Conservation (phyloP, 2,888 invertebrate genomes). For the Bombylius discolor region DNA sequence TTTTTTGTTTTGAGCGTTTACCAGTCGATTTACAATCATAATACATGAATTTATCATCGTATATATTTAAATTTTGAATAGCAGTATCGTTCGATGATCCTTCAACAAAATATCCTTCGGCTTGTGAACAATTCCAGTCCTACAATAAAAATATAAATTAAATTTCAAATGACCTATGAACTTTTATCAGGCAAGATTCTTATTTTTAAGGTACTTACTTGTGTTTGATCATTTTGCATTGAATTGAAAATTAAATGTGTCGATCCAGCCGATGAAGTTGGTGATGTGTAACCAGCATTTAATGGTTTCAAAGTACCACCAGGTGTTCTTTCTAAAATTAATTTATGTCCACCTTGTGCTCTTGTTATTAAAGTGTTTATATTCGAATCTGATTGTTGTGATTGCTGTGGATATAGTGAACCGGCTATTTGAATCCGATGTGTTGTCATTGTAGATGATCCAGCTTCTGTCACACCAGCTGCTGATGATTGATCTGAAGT, state of each 20-base stretch:
- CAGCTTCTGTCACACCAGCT: background rate
- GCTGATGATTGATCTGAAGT: background rate
- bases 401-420: background rate
- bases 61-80: conserved; percentile 10
- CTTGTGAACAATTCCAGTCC: conserved; percentile 13
- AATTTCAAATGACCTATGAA: background rate
- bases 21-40: conserved; percentile 12
- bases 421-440: background rate
- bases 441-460: background rate
- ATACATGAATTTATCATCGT: conserved; percentile 14
- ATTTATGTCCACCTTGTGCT: conserved; percentile 17
- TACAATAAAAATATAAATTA: background rate
- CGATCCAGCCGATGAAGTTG: conserved; percentile 33
- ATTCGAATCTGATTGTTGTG: background rate
- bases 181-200: too few relatives aligned
- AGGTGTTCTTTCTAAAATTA: conserved; percentile 23
- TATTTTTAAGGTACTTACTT: background rate
- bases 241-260: conserved; percentile 30
- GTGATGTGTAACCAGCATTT: conserved; percentile 31
- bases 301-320: conserved; percentile 18
- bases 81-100: conserved; percentile 2
- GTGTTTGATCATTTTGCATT: conserved; percentile 8
- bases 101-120: conserved; percentile 1
- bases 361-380: background rate
- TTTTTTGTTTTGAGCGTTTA: conserved; percentile 11